Percentiles rank a stretch among this genome's conserved stretches.
Evolutionary conservation across 2,797 vertebrate species (phyloP).

Genomic region (Helostoma temminkii): DNA sequence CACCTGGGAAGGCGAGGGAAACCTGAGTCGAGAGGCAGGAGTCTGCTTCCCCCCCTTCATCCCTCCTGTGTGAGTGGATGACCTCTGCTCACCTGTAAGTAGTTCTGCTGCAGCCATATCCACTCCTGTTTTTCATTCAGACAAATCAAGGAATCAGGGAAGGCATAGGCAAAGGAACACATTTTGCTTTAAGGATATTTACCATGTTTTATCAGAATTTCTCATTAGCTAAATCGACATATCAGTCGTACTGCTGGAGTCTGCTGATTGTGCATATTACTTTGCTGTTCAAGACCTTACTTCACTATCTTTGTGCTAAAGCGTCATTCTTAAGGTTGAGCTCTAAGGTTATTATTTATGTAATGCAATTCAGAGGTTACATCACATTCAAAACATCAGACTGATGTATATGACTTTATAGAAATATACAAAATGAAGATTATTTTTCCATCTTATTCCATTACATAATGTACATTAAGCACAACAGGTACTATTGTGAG

Average conservation of each 20-base stretch:
- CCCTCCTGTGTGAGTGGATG: conserved; percentile 45
- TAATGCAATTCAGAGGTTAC: background rate
- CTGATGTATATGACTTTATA: background rate
- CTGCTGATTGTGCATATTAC: conserved; percentile 3
- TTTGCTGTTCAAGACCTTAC: background rate
- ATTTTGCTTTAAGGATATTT: background rate
- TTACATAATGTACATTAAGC: conserved; percentile 9
- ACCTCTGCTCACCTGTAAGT: conserved; percentile 76
- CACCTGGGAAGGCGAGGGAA: conserved; percentile 51
- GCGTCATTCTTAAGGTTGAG: background rate
- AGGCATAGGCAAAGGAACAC: background rate
- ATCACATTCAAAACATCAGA: background rate
- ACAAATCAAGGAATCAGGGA: conserved; percentile 13
- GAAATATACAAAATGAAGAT: background rate
- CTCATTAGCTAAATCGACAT: conserved; percentile 2
- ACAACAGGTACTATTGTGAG: conserved; percentile 10
- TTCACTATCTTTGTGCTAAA: background rate
- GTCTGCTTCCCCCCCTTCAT: conserved; percentile 7
- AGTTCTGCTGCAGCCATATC: conserved; percentile 42
- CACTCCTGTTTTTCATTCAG: conserved; percentile 10
- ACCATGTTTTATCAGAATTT: background rate
- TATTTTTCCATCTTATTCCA: background rate
- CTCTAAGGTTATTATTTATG: background rate
- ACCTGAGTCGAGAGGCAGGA: conserved; percentile 57
- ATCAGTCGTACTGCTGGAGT: background rate